Evolutionary conservation across 2,888 invertebrate genomes (phyloP), one percentile per base, ranked within the genome.

Genomic region (Lasioglossum villosulum): DNA sequence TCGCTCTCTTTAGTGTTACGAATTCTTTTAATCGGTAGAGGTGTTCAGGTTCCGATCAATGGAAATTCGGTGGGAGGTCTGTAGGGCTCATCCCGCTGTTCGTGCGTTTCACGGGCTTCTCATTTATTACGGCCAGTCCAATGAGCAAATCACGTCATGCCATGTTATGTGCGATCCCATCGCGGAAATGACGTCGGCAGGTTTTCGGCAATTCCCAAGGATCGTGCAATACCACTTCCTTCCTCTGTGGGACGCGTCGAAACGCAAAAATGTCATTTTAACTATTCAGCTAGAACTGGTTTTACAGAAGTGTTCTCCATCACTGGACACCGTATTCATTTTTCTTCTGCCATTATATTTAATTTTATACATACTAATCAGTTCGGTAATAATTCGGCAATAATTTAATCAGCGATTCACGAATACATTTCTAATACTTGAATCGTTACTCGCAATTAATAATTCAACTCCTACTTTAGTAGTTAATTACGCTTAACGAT

Each of bases 131-230:
- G 68, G 75, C 48, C 78, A 81, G 80, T 75, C 84, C 88, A 89
- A 91, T 88, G 88, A 90, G 90, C 91, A 86, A 89, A 91, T 91
- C 91, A 89, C 87, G 90, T 91, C 89, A 91, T 90, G 90, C 88
- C 78, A 77, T 70, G 80, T 85, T 88, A 82, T 88, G 80, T 73
- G 71, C 80, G 78, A 85, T 34, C 72, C 75, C 79, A 37, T 82
- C 83, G 84, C 86, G 90, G 90, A 90, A 90, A 90, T 91, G 91
- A 91, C 88, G 85, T 86, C 75, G 73, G 83, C 90, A 70, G 68
- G 30, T 86, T 88, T 84, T 88, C 88, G 75, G 76, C 78, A 42
- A 88, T 88, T 78, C 76, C 72, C 80, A 75, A 86, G 80, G 86
- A 79, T 75, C 68, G 56, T 72, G 59, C 59, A 56, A 80, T 79